Evolutionary conservation across 2,797 vertebrate genomes (phyloP), one percentile per base, ranked within the genome.

Genomic region (Benthosema pterotum): DNA sequence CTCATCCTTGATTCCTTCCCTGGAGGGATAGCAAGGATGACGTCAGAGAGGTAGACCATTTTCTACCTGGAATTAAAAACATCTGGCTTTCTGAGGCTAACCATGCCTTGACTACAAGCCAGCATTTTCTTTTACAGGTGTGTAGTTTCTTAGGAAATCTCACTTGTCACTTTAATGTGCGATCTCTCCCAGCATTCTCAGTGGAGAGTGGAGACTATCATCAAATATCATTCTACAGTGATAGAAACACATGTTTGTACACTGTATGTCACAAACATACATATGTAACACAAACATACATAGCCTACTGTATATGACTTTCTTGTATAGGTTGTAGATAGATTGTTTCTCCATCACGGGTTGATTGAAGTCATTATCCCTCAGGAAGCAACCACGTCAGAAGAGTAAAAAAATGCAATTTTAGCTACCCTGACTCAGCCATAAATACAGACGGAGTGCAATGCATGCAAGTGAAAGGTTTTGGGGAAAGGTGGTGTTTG

Each of bases 401-500:
- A 67, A 57, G 22, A 46, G 15, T n/a, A n/a, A 56, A 28, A 50
- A 11, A 22, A 48, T 6, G 6, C 45, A 38, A 38, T 38, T 38
- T 38, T 9, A 38, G 32, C 32, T 38, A 38, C 8, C 8, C 32
- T 38, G 7, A 38, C 32, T 38, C 32, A 11, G 32, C 32, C 32
- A 47, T 48, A 54, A 69, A 6, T 17, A 45, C 51, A 49, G 66
- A 28, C 25, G 7, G 49, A 52, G 42, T 19, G 48, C 43, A 55
- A 58, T 42, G 66, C 32, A 38, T 56, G 12, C 42, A 42, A 50
- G 14, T 38, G 45, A 45, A 53, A 16, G 14, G 8, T 53, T 4
- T 43, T 64, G 73, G 47, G 58, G 70, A 75, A 72, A 74, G 60
- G 55, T 45, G 56, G 0, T 72, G 74, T 85, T 83, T 87, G 79